These are phyloP conservation scores for Amphimallon solstitiale DNA, from an alignment of 2,888 invertebrate species.

Conservation along the genomic window DNA sequence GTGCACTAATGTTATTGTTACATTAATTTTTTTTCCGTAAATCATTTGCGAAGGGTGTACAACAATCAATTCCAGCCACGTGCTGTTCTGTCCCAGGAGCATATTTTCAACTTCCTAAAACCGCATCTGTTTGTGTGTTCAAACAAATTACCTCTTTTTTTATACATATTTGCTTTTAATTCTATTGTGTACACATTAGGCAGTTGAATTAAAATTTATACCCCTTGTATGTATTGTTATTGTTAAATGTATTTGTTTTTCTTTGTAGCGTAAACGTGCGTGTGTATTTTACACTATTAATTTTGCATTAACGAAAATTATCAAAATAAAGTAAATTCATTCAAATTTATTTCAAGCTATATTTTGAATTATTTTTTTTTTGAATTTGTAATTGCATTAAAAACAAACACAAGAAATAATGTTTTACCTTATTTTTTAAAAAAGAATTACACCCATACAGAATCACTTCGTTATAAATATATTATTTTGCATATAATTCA, in stretches of 20 bases:
- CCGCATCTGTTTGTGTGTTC: constrained; percentile 12
- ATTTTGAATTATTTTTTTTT: too few species aligned
- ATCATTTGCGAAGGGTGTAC: constrained; percentile 5
- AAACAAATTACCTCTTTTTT: constrained; percentile 17
- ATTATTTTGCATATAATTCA: too few species aligned
- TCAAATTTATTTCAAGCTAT: too few species aligned
- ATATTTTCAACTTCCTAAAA: constrained; percentile 5
- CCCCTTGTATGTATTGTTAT: constrained; percentile 1
- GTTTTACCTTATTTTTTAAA: too few species aligned
- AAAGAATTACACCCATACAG: too few species aligned
- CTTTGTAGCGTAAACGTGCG: not conserved
- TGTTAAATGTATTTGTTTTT: constrained; percentile 11
- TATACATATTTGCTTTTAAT: constrained; percentile 16
- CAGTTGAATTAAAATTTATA: constrained; percentile 15
- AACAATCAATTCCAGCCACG: constrained; percentile 1
- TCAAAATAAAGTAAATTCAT: too few species aligned
- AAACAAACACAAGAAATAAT: not conserved
- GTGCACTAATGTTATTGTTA: too few species aligned
- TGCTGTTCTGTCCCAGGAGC: not conserved
- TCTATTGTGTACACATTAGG: constrained; percentile 10
- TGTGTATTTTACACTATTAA: not conserved
- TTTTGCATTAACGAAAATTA: not conserved
- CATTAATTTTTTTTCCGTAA: not conserved
- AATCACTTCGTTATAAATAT: too few species aligned
- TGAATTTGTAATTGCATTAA: not conserved